Evolutionary conservation across 2,113 vertebrate species (phyloP), one percentile per base, ranked within the genome.

Genomic region (Hyla sarda): DNA sequence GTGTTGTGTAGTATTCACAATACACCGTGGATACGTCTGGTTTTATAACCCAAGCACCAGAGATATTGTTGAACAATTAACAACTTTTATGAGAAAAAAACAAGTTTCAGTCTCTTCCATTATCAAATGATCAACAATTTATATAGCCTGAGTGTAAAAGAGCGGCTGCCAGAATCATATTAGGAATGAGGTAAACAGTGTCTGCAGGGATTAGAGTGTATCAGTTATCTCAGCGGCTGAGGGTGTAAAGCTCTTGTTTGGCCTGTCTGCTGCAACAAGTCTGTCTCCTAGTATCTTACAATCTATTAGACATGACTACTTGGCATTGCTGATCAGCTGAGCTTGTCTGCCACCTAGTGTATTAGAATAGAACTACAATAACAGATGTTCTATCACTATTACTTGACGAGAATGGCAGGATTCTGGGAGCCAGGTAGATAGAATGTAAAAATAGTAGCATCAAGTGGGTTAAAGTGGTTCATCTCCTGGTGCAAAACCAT

Each of bases 211-310:
- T 56, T 74, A 41, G 10, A 56, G 50, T 73, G 50, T 73, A 83
- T 83, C 32, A 21, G n/a, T 74, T 73, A 74, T 83, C 82, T 45
- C 69, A 83, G 28, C 34, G 45, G 34, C 82, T n/a, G 13, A 74
- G 48, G 69, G 82, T 83, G 65, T 72, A 84, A 84, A 84, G 54
- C 82, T 56, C 82, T 54, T 45, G 71, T 84, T 84, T 60, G 13
- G 82, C 69, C 32, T 34, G 82, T 56, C 82, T 58, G 69, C 48
- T 74, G 81, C 81, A 82, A 71, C 81, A 71, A 82, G 81, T 82
- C 81, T 82, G 81, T 71, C 81, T 32, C 28, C n/a, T 32, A 52
- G 47, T 71, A 69, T 50, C 62, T 83, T 13, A 19, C 16, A 7
- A 47, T 67, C 79, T 62, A 80, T 60, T 45, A 81, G 34, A 71